Conservation (phyloP, 2,888 invertebrate genomes). For the Caenorhabditis sinica region DNA sequence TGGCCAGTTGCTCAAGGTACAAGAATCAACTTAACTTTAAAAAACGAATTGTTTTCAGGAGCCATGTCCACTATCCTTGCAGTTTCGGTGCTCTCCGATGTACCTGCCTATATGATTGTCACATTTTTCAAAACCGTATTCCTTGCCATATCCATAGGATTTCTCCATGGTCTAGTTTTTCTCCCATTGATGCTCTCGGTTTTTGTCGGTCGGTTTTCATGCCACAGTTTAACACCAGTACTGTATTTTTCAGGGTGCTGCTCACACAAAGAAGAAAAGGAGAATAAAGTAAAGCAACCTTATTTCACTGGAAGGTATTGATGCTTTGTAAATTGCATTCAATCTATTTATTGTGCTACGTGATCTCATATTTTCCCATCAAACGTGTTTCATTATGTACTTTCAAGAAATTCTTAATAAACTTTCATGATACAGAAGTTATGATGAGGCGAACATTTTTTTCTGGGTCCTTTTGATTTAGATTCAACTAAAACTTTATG, state of each 20-base stretch:
- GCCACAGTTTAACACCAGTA: slow-evolving; percentile 1
- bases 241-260: slow-evolving; percentile 58
- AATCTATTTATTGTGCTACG: no score
- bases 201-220: slow-evolving; percentile 71
- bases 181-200: slow-evolving; percentile 87
- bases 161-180: slow-evolving; percentile 93
- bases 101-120: slow-evolving; percentile 94
- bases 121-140: slow-evolving; percentile 91
- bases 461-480: no score
- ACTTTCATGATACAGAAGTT: no score
- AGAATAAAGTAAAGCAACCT: not conserved
- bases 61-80: slow-evolving; percentile 93
- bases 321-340: not conserved
- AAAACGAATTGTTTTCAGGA: slow-evolving; percentile 89
- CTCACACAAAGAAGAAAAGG: slow-evolving; percentile 35
- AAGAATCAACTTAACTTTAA: not conserved
- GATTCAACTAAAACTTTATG: no score
- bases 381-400: no score
- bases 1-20: slow-evolving; percentile 91
- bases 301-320: slow-evolving; percentile 25
- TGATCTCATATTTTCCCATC: no score
- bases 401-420: no score
- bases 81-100: slow-evolving; percentile 90
- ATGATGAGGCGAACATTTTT: no score
- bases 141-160: slow-evolving; percentile 77